These are phyloP conservation scores for Salarias fasciatus DNA, from an alignment of 2,797 vertebrate genomes.

Conservation along the genomic window DNA sequence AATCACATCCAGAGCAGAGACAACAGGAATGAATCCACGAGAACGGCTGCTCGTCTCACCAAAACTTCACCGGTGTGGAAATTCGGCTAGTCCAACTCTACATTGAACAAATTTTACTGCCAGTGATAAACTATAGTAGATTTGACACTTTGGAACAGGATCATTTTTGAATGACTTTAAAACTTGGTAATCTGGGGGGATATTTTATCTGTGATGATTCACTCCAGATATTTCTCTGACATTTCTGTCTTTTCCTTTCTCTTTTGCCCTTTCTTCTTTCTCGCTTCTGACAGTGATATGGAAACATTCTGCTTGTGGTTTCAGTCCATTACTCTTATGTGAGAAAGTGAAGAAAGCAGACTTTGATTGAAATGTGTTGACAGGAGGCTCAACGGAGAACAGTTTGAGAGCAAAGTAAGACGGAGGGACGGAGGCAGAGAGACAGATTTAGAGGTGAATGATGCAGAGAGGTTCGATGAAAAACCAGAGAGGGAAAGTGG, in stretches of 20 bases:
- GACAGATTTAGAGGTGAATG: too few species aligned
- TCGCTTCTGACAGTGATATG: conserved; percentile 1
- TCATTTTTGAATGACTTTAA: conserved; percentile 5
- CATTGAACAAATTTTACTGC: too few species aligned
- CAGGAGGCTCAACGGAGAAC: conserved; percentile 6
- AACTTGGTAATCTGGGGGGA: conserved; percentile 4
- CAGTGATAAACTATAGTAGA: too few species aligned
- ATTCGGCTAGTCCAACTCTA: too few species aligned
- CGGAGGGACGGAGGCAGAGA: background rate
- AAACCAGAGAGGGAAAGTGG: conserved; percentile 1
- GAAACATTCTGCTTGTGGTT: conserved; percentile 16
- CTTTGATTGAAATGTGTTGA: conserved; percentile 21
- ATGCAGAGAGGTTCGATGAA: conserved; percentile 5
- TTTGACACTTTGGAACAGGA: background rate
- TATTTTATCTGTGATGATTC: conserved; percentile 15
- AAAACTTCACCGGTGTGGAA: too few species aligned
- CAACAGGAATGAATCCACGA: too few species aligned
- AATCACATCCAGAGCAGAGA: too few species aligned
- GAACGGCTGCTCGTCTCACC: too few species aligned
- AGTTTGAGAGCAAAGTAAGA: conserved; percentile 6
- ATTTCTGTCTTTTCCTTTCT: conserved; percentile 34
- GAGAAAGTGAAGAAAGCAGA: conserved; percentile 4
- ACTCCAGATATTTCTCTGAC: conserved; percentile 8
- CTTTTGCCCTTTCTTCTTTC: background rate
- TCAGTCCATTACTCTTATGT: conserved; percentile 11